A percentile compares a stretch with the other conserved stretches of the same genome.
Evolutionary conservation across 2,797 vertebrate genomes (phyloP).

Genomic region (Cheirogaleus major): DNA sequence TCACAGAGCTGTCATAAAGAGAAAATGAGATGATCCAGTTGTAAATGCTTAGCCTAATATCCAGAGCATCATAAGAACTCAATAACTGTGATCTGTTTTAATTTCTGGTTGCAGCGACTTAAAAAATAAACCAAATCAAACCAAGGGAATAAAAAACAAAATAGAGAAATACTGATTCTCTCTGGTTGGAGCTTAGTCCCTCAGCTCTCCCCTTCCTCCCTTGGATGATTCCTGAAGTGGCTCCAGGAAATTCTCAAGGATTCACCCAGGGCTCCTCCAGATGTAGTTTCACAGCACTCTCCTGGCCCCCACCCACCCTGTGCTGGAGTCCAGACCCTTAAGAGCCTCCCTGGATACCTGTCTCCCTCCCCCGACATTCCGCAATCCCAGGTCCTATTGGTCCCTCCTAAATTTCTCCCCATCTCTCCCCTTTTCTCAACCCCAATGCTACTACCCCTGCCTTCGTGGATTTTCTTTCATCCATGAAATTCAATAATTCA

Average conservation of each 20-base stretch:
- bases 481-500: neutral
- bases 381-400: neutral
- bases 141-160: neutral
- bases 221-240: neutral
- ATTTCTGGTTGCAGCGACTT: neutral
- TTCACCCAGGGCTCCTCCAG: neutral
- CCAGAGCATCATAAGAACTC: neutral
- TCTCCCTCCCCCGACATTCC: neutral
- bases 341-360: neutral
- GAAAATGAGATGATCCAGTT: neutral
- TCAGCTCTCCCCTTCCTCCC: neutral
- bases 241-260: neutral
- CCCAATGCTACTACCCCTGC: too few species aligned
- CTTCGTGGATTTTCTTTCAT: neutral
- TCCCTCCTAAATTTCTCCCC: neutral
- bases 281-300: neutral
- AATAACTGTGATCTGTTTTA: neutral
- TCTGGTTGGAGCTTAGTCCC: neutral
- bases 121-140: slow-evolving; percentile 7
- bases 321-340: neutral
- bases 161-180: neutral
- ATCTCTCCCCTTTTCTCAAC: neutral
- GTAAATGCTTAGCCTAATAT: neutral
- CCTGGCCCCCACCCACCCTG: neutral
- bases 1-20: neutral